Evolutionary conservation across 2,888 invertebrate species (phyloP), one percentile per base, ranked within the genome.

Genomic region (Andricus curvator): DNA sequence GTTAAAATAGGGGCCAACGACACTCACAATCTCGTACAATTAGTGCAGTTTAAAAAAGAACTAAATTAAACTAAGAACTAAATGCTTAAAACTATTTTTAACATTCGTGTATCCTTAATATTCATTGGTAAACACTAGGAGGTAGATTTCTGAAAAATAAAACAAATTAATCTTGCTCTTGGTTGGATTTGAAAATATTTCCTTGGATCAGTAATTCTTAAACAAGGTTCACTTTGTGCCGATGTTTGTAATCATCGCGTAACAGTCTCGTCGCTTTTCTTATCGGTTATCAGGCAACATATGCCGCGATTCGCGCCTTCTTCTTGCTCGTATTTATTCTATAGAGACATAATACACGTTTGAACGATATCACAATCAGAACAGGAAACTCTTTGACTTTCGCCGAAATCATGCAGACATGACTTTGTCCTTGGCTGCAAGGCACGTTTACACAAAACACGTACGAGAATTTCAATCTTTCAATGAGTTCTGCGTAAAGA

Each of bases 1-100:
- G 90, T 89, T 90, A 89, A 89, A 86, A 86, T 84, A 83, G 85
- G 86, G 90, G 89, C 91, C 90, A 91, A 91, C 87, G 91, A 89
- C 89, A 85, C 87, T 86, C 83, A 83, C 83, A 83, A 82, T 70
- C 56, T 51, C 60, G 78, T 29, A 33, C 48, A 37, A n/a, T 60
- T 56, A 74, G 13, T 51, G 33, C 56, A n/a, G n/a, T 56, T 56
- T n/a, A 20, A 56, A 56, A 8, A 44, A 44, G 4, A 44, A 44
- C 44, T 44, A 15, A 44, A 44, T 44, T 4, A 15, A 4, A 44
- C 15, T 44, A 4, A 44, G 41, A 41, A 41, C 13, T 41, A 41
- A 41, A 41, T 13, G 33, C 3, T 33, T 6, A 6, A 6, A 33
- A 33, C 8, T 33, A 33, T 33, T 33, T 33, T 33, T 33, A 33